Evolutionary conservation across 1,140 invertebrate genomes (phyloP), one percentile per base, ranked within the genome.

Genomic region (Schlechtendalia chinensis): DNA sequence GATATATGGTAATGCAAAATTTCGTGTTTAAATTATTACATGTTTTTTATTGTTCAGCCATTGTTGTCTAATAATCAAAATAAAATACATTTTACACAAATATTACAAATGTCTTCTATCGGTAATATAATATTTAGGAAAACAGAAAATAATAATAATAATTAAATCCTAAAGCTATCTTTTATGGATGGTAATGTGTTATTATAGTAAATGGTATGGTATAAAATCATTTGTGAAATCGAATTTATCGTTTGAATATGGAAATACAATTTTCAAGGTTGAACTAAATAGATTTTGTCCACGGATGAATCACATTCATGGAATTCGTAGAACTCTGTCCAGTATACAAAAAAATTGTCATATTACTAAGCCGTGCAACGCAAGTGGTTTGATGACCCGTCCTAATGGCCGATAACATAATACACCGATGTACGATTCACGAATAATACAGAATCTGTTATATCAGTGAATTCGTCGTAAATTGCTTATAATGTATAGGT

Each of bases 211-310:
- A 53, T 53, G 16, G 69, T 72, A 69, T 29, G n/a, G n/a, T 72
- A 24, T 19, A 72, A 72, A 72, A 72, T n/a, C 69, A 72, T 54
- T 47, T 19, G 16, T 72, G 50, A 72, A 54, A 72, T 72, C 17
- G 24, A 54, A 72, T 72, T 72, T 72, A 72, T 72, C 27, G 69
- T 72, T 72, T n/a, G 50, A 72, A 72, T 72, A 72, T 72, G 69
- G 50, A 72, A 72, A 72, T 72, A 17, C 3, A 29, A 29, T 72
- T 53, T 54, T 12, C 69, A 72, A 72, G 69, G 69, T n/a, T 54
- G 69, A 54, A 8, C 50, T 29, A 72, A 72, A 54, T 72, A 29
- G 47, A 54, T 72, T 71, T 72, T 72, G 50, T 72, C 17, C 29
- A 24, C 47, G 22, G 14, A 39, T 69, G 47, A 50, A 50, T 27